Evolutionary conservation across 2,797 vertebrate species (phyloP).

Genomic region (Pygocentrus nattereri): DNA sequence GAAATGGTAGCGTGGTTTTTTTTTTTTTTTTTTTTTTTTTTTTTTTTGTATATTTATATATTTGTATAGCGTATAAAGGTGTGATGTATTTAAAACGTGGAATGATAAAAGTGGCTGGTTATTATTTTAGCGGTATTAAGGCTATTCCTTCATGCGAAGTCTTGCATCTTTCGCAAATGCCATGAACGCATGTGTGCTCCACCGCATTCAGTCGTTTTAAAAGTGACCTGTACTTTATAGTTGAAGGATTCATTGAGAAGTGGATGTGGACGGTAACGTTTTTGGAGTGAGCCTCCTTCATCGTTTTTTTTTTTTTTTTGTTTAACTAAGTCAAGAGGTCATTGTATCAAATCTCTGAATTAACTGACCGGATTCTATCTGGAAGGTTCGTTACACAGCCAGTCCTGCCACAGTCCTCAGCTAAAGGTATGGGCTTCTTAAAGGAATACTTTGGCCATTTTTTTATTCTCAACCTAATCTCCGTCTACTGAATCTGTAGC

Average conservation of each 20-base stretch:
- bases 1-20: constrained; percentile 66
- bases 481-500: not conserved
- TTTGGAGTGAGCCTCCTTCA: not conserved
- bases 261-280: not conserved
- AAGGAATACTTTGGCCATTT: not conserved
- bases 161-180: constrained; percentile 14
- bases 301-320: no score
- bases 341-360: not conserved
- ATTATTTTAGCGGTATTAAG: constrained; percentile 58
- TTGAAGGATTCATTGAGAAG: not conserved
- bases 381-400: not conserved
- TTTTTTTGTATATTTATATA: constrained; percentile 80
- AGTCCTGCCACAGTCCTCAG: not conserved
- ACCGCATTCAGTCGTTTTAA: not conserved
- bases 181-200: constrained; percentile 9
- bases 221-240: not conserved
- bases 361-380: not conserved
- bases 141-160: constrained; percentile 43
- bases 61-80: constrained; percentile 80
- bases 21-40: constrained; percentile 54
- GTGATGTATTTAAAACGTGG: constrained; percentile 73
- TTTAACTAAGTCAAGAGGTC: not conserved
- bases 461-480: not conserved
- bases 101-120: constrained; percentile 58
- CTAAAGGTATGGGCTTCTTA: not conserved